Percentiles rank a stretch among this genome's conserved stretches.
phyloP scores from a whole-genome alignment of 2,888 invertebrate species.

The Dryomyza anilis region DNA sequence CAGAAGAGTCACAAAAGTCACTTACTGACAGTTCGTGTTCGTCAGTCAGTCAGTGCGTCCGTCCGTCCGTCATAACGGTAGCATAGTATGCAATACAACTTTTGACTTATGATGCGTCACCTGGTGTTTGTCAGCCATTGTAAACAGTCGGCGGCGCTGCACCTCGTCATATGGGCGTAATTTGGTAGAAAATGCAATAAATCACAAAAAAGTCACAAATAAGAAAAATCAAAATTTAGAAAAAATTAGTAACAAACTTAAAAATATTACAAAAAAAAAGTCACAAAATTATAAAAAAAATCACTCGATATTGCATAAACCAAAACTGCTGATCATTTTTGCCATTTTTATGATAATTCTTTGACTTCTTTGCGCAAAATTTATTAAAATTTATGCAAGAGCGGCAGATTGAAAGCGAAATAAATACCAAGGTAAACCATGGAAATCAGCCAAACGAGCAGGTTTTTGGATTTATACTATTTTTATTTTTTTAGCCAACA shows the following conservation, averaged over 20 bases:
- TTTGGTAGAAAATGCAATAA: no score
- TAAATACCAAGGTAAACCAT: conserved; percentile 2
- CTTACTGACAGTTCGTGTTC: no score
- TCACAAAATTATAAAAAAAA: no score
- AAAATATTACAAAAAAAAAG: neutral
- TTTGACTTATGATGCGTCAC: conserved; percentile 20
- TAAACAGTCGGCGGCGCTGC: neutral
- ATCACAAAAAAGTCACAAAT: neutral
- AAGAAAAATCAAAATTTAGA: neutral
- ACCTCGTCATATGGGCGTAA: neutral
- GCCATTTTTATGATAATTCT: conserved; percentile 22
- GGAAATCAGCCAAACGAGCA: no score
- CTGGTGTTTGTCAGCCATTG: conserved; percentile 1
- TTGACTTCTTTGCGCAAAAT: no score
- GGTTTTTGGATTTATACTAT: no score
- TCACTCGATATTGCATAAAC: no score
- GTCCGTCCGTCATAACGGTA: conserved; percentile 7
- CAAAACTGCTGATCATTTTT: conserved; percentile 22
- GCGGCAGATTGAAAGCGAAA: conserved; percentile 23
- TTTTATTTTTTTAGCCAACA: neutral
- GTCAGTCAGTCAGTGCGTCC: neutral
- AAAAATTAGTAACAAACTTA: neutral
- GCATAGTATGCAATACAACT: conserved; percentile 22
- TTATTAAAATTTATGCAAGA: conserved; percentile 17
- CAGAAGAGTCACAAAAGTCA: no score